Evolutionary conservation across 1,140 invertebrate species (phyloP), one percentile per base, ranked within the genome.

Genomic region (Ruditapes philippinarum): DNA sequence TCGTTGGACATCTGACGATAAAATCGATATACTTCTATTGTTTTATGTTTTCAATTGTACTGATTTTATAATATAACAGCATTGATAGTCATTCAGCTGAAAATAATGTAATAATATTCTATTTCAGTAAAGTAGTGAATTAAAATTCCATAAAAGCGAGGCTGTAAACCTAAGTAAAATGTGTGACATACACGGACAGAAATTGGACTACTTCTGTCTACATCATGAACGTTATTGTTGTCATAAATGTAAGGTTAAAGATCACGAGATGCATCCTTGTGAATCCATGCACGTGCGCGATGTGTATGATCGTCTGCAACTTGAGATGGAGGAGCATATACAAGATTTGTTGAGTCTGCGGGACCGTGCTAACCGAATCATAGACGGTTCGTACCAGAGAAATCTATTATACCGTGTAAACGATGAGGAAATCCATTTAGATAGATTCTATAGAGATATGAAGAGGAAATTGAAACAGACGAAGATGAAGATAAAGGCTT

Each of bases 201-300:
- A 88, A 33, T 51, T 88, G 57, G 76, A 88, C 22, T 80, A 88
- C 54, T 88, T 62, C 28, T 88, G 85, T 70, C 57, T 88, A 4
- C 49, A 79, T 40, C 74, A 88, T 80, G 85, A 88, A 38, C 28
- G 36, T 31, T 70, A 79, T 28, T 79, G 40, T 57, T 88, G 85
- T 65, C 38, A 17, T 7, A 36, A 45, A 38, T 88, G 85, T 70
- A 68, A 68, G 33, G 51, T 40, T 31, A 38, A 36, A 25, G 38
- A 54, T n/a, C 85, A 88, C 73, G 85, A 31, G 42, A 17, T 78
- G 40, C 62, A 57, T 40, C 85, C 85, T 17, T 88, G 85, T 42
- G 85, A 88, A 60, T 79, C 74, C 33, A 14, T 88, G 76, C 85
- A 79, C 57, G 54, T 80, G 54, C 51, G 42, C 14, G 85, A 79